Percentiles rank a stretch among this genome's conserved stretches.
Evolutionary conservation across 2,113 vertebrate genomes (phyloP).

Genomic region (Crotalus horridus): DNA sequence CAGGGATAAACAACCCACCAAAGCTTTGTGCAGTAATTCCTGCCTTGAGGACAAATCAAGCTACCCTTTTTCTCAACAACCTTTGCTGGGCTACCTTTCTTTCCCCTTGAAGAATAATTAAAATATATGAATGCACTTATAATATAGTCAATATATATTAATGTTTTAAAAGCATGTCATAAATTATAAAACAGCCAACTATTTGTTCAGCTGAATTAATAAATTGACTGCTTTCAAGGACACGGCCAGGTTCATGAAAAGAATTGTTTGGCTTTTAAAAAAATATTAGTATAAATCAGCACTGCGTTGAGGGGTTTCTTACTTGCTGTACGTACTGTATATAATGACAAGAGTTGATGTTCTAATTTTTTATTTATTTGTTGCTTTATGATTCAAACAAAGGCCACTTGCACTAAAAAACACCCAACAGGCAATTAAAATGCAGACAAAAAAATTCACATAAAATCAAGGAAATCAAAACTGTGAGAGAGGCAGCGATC

Average conservation of each 20-base stretch:
- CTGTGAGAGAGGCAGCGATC: neutral
- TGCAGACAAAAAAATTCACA: neutral
- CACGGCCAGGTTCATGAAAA: neutral
- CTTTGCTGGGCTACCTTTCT: neutral
- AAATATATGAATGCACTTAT: constrained; percentile 21
- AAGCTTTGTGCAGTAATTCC: neutral
- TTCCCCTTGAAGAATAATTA: neutral
- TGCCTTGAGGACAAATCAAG: neutral
- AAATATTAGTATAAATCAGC: neutral
- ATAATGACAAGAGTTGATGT: neutral
- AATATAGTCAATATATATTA: neutral
- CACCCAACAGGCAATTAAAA: neutral
- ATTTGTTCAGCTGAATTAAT: constrained; percentile 19
- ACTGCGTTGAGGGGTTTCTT: neutral
- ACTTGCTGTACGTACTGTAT: neutral
- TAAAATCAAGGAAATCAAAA: neutral
- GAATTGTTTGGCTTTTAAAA: neutral
- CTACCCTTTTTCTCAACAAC: neutral
- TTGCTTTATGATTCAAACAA: neutral
- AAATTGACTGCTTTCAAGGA: neutral
- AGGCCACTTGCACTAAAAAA: neutral
- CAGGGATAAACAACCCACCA: neutral
- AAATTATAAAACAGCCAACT: neutral
- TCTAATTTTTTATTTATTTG: neutral
- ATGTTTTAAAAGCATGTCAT: constrained; percentile 17